phyloP scores from a whole-genome alignment of 1,140 invertebrate genomes.

The Procambarus virginalis region DNA sequence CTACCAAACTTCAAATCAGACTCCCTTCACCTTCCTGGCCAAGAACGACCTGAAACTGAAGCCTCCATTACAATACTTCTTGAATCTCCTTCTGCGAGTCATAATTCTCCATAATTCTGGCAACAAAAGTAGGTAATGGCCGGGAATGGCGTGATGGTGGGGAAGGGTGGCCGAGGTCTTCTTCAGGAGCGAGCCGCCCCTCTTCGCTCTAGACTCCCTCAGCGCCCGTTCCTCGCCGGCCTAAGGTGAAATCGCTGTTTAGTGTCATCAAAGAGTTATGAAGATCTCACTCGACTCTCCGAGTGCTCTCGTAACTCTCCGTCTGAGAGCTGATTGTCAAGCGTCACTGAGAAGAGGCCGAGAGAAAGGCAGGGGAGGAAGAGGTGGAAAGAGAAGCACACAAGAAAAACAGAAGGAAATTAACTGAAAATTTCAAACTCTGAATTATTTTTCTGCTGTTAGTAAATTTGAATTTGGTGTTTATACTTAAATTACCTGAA shows the following conservation, averaged over 20 bases:
- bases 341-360: neutral
- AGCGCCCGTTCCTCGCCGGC: slow-evolving; percentile 2
- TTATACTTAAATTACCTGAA: no score
- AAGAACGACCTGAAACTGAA: neutral
- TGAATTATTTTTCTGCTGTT: no score
- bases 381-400: neutral
- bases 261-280: slow-evolving; percentile 37
- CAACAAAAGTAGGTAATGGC: slow-evolving; percentile 35
- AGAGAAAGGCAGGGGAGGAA: neutral
- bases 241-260: slow-evolving; percentile 45
- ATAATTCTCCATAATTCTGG: slow-evolving; percentile 40
- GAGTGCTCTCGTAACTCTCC: slow-evolving; percentile 20
- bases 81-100: neutral
- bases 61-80: slow-evolving; percentile 13
- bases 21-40: neutral
- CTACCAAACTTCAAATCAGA: neutral
- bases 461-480: no score
- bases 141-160: neutral
- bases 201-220: neutral
- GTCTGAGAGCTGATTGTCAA: slow-evolving; percentile 14
- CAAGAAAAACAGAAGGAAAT: neutral
- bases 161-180: no score
- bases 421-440: neutral
- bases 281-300: slow-evolving; percentile 9
- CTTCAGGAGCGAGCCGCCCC: neutral